A percentile compares a stretch with the other conserved stretches of the same genome.
phyloP scores from a whole-genome alignment of 2,888 invertebrate species.

The Volucella bombylans region DNA sequence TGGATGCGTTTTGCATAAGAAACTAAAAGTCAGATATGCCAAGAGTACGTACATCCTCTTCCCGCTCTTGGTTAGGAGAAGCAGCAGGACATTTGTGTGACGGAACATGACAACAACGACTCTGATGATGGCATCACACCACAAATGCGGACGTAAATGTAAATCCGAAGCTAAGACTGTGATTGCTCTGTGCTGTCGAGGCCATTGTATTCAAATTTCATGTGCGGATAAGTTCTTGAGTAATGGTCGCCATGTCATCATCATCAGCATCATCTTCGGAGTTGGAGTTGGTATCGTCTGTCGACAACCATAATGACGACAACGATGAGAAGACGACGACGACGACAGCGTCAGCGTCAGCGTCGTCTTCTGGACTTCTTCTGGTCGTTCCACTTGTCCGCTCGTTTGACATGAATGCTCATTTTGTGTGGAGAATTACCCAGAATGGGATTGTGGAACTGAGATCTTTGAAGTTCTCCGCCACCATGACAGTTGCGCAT shows the following conservation, averaged over 20 bases:
- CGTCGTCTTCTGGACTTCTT: slow-evolving; percentile 43
- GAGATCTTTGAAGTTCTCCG: slow-evolving; percentile 59
- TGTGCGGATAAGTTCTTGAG: slow-evolving; percentile 73
- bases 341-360: not conserved
- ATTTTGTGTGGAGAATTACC: slow-evolving; percentile 73
- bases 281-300: slow-evolving; percentile 6
- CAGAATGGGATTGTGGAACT: slow-evolving; percentile 63
- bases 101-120: slow-evolving; percentile 66
- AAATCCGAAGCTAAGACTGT: slow-evolving; percentile 68
- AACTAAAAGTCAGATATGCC: slow-evolving; percentile 57
- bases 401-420: slow-evolving; percentile 73
- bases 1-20: slow-evolving; percentile 68
- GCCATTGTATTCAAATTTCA: slow-evolving; percentile 73
- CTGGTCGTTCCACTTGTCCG: slow-evolving; percentile 73
- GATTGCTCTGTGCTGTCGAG: slow-evolving; percentile 64
- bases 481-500: slow-evolving; percentile 72
- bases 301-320: too few relatives aligned
- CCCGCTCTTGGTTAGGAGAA: not conserved
- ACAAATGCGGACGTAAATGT: slow-evolving; percentile 71
- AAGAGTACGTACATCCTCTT: slow-evolving; percentile 29
- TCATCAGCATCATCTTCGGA: slow-evolving; percentile 64
- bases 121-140: slow-evolving; percentile 72
- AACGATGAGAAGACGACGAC: too few relatives aligned
- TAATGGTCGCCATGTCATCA: slow-evolving; percentile 74
- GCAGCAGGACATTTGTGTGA: slow-evolving; percentile 50